A percentile compares a stretch with the other conserved stretches of the same genome.
phyloP scores from a whole-genome alignment of 2,113 vertebrate genomes.

The Ictidomys tridecemlineatus region DNA sequence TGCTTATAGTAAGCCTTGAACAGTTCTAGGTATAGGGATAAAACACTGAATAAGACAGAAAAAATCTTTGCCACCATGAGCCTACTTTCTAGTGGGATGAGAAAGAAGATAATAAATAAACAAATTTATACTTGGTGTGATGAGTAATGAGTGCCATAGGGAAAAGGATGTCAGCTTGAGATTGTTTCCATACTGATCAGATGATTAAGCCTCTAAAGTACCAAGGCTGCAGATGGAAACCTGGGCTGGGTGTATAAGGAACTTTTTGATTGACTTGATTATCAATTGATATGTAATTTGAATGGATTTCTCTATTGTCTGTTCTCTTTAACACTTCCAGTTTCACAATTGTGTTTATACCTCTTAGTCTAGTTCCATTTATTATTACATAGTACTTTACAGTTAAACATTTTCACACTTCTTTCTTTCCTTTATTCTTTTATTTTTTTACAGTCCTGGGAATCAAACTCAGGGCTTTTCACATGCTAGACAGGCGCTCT shows the following conservation, averaged over 20 bases:
- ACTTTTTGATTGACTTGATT: neutral
- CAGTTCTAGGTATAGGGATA: neutral
- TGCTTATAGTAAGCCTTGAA: constrained; percentile 8
- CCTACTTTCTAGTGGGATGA: neutral
- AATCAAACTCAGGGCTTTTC: neutral
- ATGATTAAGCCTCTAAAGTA: constrained; percentile 20
- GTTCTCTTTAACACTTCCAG: neutral
- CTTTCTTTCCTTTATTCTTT: neutral
- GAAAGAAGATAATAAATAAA: neutral
- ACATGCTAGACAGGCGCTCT: no score
- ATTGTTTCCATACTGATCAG: neutral
- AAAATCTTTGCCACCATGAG: neutral
- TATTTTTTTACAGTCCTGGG: neutral
- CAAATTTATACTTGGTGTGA: neutral
- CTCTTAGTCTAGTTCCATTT: constrained; percentile 15
- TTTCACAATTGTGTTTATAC: constrained; percentile 6
- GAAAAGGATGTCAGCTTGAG: neutral
- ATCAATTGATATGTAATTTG: constrained; percentile 12
- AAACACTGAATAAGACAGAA: constrained; percentile 32
- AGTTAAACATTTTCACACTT: neutral
- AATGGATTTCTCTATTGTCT: neutral
- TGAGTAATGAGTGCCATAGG: neutral
- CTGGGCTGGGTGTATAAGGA: neutral
- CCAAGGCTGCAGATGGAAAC: neutral
- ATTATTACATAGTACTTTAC: neutral